Conservation (phyloP, 2,113 vertebrate genomes). For the Bubo bubo region DNA sequence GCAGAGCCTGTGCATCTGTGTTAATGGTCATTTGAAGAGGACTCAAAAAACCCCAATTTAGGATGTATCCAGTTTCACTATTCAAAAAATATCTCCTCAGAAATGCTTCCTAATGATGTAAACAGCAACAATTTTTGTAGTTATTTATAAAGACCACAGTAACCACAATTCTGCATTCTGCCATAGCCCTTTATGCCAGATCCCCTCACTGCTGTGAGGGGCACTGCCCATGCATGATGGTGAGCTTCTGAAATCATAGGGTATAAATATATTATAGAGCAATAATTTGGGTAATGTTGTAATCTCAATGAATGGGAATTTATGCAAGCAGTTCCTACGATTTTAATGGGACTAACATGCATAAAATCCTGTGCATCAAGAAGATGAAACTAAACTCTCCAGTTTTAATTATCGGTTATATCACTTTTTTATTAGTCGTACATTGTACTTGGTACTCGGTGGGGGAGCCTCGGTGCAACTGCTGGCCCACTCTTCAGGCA, state of each 20-base stretch:
- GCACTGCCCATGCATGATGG: neutral
- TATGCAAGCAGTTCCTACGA: constrained; percentile 27
- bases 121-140: neutral
- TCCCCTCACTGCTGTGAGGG: neutral
- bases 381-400: neutral
- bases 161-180: neutral
- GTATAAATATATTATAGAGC: neutral
- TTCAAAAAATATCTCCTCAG: neutral
- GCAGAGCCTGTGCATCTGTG: neutral
- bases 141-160: neutral
- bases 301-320: constrained; percentile 35
- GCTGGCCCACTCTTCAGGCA: neutral
- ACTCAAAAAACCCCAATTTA: neutral
- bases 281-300: constrained; percentile 31
- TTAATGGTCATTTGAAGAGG: neutral
- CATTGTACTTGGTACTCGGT: neutral
- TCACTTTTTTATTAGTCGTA: neutral
- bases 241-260: constrained; percentile 10
- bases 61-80: neutral
- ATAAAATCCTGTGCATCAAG: constrained; percentile 13
- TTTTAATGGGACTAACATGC: constrained; percentile 35
- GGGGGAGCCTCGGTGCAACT: neutral
- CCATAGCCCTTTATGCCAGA: neutral
- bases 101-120: neutral
- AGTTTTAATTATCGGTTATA: neutral